A percentile compares a stretch with the other conserved stretches of the same genome.
Conservation (phyloP, 2,113 vertebrate genomes). For the Spilogale gracilis region DNA sequence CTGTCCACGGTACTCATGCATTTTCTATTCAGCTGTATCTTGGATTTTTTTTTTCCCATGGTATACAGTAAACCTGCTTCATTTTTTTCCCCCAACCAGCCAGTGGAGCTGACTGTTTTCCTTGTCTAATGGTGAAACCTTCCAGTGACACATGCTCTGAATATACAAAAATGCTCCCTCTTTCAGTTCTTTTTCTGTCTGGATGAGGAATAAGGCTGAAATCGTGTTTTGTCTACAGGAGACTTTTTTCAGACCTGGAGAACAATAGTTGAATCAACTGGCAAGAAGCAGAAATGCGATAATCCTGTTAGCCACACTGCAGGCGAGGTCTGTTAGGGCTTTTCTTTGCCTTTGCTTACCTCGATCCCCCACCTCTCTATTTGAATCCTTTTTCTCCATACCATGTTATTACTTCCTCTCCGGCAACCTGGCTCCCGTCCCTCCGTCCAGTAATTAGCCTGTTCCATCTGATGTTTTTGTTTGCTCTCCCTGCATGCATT, state of each 20-base stretch:
- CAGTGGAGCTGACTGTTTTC: neutral
- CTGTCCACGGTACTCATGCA: accelerated
- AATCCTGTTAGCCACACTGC: constrained; percentile 77
- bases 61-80: neutral
- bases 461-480: constrained; percentile 49
- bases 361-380: neutral
- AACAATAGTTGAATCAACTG: constrained; percentile 65
- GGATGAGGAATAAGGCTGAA: neutral
- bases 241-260: constrained; percentile 18
- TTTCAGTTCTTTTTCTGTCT: constrained; percentile 59
- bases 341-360: neutral
- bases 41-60: neutral
- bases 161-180: neutral
- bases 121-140: neutral
- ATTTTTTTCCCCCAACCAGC: neutral
- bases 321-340: neutral
- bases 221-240: constrained; percentile 75
- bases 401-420: constrained; percentile 55
- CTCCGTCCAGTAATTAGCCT: constrained; percentile 55
- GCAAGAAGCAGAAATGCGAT: neutral
- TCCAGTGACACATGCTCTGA: neutral
- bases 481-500: constrained; percentile 57
- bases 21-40: neutral
- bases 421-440: constrained; percentile 33
- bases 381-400: neutral